Evolutionary conservation across 2,113 vertebrate genomes (phyloP), one percentile per base, ranked within the genome.

Genomic region (Bettongia penicillata): DNA sequence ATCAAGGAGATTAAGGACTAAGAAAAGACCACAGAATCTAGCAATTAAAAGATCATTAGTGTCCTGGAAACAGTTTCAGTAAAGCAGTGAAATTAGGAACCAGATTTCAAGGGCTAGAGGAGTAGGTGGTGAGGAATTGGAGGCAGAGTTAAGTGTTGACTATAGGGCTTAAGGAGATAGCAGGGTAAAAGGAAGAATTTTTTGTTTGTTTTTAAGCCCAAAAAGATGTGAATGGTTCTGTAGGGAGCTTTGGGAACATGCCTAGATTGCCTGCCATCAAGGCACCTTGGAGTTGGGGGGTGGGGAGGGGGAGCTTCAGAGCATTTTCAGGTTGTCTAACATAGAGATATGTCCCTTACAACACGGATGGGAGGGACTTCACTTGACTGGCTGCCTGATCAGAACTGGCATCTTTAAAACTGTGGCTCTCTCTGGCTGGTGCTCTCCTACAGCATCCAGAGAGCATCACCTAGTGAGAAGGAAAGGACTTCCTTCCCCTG

Each of bases 31-130:
- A 84, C 23, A 43, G 68, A 84, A 43, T 84, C 68, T 77, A 84
- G 68, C n/a, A 84, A 84, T 84, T 84, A 84, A 84, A 84, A 84
- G 37, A 84, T 84, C 68, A 84, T 84, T 84, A 84, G 68, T 84
- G 68, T 84, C 68, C 68, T 84, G 68, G 19, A 84, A 43, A 77
- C 37, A 84, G 37, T 43, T 84, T 84, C 68, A 84, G 43, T 84
- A 43, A 77, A 84, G 68, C 37, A 43, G 37, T 84, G 68, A 84
- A 84, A 84, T 84, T 84, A 84, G 68, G 68, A 84, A 43, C n/a
- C 19, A 22, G n/a, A 84, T 43, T 84, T n/a, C 68, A 84, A 43
- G 16, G 68, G 16, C 2, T 84, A 43, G 68, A 84, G n/a, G n/a
- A 43, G n/a, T 43, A 84, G 68, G 19, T 84, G 68, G 37, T 84